Conservation (phyloP, 92 coral and sea anemone genomes). For the Siderastrea siderea region DNA sequence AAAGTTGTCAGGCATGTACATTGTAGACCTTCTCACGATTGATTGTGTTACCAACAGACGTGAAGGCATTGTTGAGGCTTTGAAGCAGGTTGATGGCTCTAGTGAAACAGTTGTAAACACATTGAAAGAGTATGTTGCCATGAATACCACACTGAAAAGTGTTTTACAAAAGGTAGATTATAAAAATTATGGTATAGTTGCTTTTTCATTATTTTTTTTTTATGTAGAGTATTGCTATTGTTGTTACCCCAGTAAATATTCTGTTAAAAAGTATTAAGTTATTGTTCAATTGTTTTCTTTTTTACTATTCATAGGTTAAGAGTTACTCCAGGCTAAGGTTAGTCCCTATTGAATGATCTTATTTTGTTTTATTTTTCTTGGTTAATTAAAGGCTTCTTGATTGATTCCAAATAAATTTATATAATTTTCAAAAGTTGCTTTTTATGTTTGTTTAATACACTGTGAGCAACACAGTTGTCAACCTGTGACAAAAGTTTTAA, state of each 20-base stretch:
- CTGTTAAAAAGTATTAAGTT: too few relatives aligned
- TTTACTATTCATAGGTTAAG: slow-evolving; percentile 60
- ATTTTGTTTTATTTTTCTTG: not conserved
- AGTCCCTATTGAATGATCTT: not conserved
- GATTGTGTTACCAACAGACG: slow-evolving; percentile 61
- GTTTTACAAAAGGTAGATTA: slow-evolving; percentile 78
- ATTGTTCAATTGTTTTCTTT: too few relatives aligned
- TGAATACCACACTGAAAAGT: slow-evolving; percentile 83
- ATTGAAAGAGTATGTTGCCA: slow-evolving; percentile 79
- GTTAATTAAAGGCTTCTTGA: too few relatives aligned
- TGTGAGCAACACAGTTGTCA: too few relatives aligned
- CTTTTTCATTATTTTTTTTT: not conserved
- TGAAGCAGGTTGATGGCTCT: slow-evolving; percentile 82
- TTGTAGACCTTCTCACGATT: too few relatives aligned
- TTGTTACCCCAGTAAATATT: not conserved
- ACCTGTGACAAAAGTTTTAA: too few relatives aligned
- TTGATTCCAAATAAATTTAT: not conserved
- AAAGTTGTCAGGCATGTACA: too few relatives aligned
- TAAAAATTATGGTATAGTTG: not conserved
- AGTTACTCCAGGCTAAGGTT: slow-evolving; percentile 79
- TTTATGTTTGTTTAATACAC: too few relatives aligned
- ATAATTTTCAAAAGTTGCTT: not conserved
- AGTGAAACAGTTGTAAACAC: slow-evolving; percentile 84
- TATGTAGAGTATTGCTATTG: not conserved
- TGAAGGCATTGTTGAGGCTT: slow-evolving; percentile 92